These are phyloP conservation scores for Eupithecia exiguata DNA, from an alignment of 2,888 invertebrate genomes.

Conservation along the genomic window DNA sequence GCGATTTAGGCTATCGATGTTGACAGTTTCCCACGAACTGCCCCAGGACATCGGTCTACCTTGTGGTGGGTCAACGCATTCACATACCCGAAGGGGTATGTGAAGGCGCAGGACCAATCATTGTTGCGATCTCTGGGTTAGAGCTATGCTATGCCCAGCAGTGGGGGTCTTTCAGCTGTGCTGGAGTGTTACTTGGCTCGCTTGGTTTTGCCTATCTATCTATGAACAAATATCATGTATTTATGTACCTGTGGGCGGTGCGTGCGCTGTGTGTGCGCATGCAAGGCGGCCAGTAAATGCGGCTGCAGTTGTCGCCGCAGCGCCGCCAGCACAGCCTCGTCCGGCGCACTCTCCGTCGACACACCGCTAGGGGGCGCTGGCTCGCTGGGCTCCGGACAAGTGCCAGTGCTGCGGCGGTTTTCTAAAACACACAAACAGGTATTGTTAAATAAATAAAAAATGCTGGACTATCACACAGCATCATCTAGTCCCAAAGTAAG, in stretches of 20 bases:
- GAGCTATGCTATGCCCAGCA: no score
- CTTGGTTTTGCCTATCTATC: background rate
- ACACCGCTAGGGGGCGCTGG: background rate
- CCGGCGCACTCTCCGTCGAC: constrained; percentile 56
- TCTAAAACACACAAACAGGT: constrained; percentile 50
- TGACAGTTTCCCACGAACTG: no score
- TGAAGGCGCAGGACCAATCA: no score
- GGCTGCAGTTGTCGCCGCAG: constrained; percentile 88
- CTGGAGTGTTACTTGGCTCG: background rate
- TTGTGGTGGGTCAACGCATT: no score
- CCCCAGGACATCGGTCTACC: no score
- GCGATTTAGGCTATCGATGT: no score
- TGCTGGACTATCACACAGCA: background rate
- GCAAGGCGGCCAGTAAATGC: constrained; percentile 79
- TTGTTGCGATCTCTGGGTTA: no score
- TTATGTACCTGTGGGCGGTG: constrained; percentile 51
- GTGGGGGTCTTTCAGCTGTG: background rate
- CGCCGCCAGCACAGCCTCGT: constrained; percentile 88
- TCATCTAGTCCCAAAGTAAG: background rate
- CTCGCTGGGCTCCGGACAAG: constrained; percentile 48
- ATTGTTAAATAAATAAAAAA: background rate
- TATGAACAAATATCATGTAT: no score
- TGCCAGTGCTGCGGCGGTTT: constrained; percentile 62
- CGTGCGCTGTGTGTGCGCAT: constrained; percentile 75
- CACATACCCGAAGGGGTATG: no score